These are phyloP conservation scores for Hyperopisus bebe DNA, from an alignment of 2,113 vertebrate genomes.

Conservation along the genomic window DNA sequence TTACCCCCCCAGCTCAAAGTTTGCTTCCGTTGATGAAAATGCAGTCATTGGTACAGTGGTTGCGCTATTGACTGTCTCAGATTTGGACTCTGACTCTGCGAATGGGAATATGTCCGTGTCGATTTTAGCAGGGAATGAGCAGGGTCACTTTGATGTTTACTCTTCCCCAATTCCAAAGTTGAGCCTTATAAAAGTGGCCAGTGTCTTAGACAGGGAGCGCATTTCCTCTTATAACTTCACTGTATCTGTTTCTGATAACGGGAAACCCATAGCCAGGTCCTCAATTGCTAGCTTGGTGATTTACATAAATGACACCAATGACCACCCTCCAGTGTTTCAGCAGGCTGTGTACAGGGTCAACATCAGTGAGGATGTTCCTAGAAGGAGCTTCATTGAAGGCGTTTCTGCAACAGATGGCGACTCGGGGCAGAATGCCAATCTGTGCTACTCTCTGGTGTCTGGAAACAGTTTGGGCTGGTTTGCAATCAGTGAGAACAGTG, in stretches of 20 bases:
- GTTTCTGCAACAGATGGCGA: constrained; percentile 89
- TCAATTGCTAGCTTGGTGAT: constrained; percentile 91
- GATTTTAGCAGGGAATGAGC: constrained; percentile 89
- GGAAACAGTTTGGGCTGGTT: constrained; percentile 93
- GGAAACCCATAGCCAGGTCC: constrained; percentile 68
- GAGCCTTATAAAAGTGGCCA: constrained; percentile 92
- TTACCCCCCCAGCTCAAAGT: constrained; percentile 86
- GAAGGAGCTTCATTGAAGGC: constrained; percentile 86
- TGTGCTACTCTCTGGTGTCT: constrained; percentile 88
- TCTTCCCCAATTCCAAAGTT: constrained; percentile 87
- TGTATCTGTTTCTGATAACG: constrained; percentile 83
- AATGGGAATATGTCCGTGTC: constrained; percentile 94
- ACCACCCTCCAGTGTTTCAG: constrained; percentile 88
- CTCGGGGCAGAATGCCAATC: constrained; percentile 91
- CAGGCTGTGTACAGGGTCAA: constrained; percentile 77
- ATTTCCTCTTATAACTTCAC: constrained; percentile 95
- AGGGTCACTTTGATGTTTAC: constrained; percentile 90
- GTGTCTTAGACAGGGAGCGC: constrained; percentile 83
- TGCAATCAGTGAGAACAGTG: constrained; percentile 85
- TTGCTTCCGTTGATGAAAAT: constrained; percentile 91
- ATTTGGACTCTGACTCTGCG: constrained; percentile 80
- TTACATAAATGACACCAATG: constrained; percentile 93
- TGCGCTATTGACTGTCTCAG: constrained; percentile 86
- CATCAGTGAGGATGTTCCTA: constrained; percentile 84
- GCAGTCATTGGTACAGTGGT: constrained; percentile 89